Evolutionary conservation across 2,888 invertebrate species (phyloP).

Genomic region (Lasioglossum lativentre): DNA sequence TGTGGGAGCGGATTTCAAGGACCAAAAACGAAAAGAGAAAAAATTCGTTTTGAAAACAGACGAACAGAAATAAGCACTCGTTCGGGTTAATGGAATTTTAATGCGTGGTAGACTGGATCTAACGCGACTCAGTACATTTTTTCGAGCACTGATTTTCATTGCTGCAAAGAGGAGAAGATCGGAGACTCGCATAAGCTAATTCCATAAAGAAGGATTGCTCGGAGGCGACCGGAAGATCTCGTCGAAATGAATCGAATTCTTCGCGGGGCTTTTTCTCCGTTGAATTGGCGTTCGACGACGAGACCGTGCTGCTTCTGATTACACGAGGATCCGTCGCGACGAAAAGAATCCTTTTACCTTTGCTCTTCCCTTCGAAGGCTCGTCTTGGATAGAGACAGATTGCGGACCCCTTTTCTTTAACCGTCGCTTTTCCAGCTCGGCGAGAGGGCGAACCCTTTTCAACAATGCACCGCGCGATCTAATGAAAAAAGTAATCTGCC

Average conservation of each 20-base stretch:
- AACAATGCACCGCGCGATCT: neutral
- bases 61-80: too few species aligned
- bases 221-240: neutral
- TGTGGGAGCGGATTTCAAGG: neutral
- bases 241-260: conserved; percentile 6
- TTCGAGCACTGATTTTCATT: too few species aligned
- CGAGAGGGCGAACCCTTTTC: neutral
- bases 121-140: too few species aligned
- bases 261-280: neutral
- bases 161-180: neutral
- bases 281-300: conserved; percentile 3
- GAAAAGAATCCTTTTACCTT: neutral
- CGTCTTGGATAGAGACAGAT: conserved; percentile 1
- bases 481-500: neutral
- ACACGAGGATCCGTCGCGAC: neutral
- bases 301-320: neutral
- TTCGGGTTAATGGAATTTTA: too few species aligned
- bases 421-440: neutral
- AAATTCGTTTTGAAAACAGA: neutral
- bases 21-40: neutral
- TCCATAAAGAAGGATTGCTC: conserved; percentile 9
- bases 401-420: conserved; percentile 2
- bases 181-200: neutral
- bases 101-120: too few species aligned
- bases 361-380: neutral